Evolutionary conservation across 1,140 invertebrate species (phyloP).

Genomic region (Zaprionus vittiger): DNA sequence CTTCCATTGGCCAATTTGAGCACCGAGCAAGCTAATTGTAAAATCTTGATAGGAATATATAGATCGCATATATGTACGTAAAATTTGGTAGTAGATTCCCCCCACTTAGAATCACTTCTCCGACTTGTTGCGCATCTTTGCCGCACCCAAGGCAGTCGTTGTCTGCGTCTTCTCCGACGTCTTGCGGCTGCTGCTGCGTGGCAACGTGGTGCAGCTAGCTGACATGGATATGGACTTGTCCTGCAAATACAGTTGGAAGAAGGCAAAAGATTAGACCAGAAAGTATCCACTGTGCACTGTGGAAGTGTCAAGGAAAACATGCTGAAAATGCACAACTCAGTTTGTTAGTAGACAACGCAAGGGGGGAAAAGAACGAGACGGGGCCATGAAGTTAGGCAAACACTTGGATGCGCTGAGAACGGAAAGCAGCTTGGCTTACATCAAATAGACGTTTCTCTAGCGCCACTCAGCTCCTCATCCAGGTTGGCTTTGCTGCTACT

Average conservation of each 20-base stretch:
- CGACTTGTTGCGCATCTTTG: conserved; percentile 71
- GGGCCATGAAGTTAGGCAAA: conserved; percentile 53
- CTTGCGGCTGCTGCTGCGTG: conserved; percentile 85
- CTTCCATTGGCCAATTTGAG: conserved; percentile 47
- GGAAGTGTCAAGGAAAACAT: conserved; percentile 41
- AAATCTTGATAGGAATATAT: conserved; percentile 42
- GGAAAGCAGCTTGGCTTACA: conserved; percentile 55
- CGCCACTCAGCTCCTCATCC: conserved; percentile 40
- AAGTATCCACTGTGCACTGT: neutral
- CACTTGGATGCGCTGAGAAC: conserved; percentile 57
- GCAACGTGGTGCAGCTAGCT: conserved; percentile 86
- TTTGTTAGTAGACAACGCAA: conserved; percentile 65
- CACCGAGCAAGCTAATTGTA: conserved; percentile 44
- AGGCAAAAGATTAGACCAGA: conserved; percentile 3
- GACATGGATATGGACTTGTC: conserved; percentile 85
- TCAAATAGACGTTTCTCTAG: conserved; percentile 71
- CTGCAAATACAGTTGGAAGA: conserved; percentile 60
- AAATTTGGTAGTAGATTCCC: conserved; percentile 28
- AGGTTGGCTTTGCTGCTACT: conserved; percentile 59
- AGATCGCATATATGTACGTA: conserved; percentile 14
- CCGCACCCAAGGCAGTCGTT: conserved; percentile 43
- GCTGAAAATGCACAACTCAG: conserved; percentile 57
- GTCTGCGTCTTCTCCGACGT: conserved; percentile 55
- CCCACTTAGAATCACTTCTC: conserved; percentile 63
- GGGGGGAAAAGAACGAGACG: conserved; percentile 20